These are phyloP conservation scores for Sthenelais limicola DNA, from an alignment of 2,888 invertebrate species.

Conservation along the genomic window DNA sequence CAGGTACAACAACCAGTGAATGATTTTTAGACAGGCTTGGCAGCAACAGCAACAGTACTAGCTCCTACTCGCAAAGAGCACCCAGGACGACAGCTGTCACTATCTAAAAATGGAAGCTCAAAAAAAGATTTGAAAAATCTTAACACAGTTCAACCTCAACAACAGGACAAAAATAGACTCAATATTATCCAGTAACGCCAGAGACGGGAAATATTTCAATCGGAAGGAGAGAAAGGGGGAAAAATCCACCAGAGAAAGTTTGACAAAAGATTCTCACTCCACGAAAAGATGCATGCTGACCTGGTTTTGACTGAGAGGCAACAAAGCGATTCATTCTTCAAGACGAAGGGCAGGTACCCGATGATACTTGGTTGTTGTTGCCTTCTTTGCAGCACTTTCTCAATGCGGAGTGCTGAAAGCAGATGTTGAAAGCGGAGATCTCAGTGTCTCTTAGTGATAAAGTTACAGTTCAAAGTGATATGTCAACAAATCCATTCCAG, in stretches of 20 bases:
- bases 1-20: conserved; percentile 28
- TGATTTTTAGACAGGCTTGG: conserved; percentile 1
- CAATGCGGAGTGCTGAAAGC: not conserved
- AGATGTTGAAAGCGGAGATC: conserved; percentile 5
- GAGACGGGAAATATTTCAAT: too few relatives aligned
- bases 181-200: too few relatives aligned
- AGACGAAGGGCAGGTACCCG: conserved; percentile 21
- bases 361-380: not conserved
- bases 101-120: too few relatives aligned
- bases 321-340: not conserved
- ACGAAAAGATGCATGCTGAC: conserved; percentile 31
- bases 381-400: conserved; percentile 19
- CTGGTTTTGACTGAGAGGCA: not conserved
- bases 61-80: too few relatives aligned
- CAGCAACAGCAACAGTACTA: too few relatives aligned
- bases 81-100: too few relatives aligned
- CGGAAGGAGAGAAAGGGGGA: too few relatives aligned
- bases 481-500: conserved; percentile 33
- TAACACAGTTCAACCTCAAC: too few relatives aligned
- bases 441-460: conserved; percentile 29
- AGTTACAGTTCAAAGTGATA: conserved; percentile 23
- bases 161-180: too few relatives aligned
- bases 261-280: conserved; percentile 16
- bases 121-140: too few relatives aligned
- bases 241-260: too few relatives aligned